These are phyloP conservation scores for Gymnoscopelus braueri DNA, from an alignment of 2,797 vertebrate species.

Conservation along the genomic window DNA sequence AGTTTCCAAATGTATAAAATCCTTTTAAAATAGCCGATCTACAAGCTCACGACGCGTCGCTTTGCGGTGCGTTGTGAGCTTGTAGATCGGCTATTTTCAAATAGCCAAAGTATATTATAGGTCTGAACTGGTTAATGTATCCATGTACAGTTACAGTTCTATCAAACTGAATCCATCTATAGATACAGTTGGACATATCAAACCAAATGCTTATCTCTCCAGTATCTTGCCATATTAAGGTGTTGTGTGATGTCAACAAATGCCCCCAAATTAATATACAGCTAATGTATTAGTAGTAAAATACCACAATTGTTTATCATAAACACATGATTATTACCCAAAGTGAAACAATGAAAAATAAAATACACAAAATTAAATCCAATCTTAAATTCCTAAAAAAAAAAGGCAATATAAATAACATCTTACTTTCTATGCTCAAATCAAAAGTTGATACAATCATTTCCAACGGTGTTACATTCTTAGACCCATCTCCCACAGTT, in stretches of 20 bases:
- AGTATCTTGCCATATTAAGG: neutral
- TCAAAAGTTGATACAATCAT: constrained; percentile 23
- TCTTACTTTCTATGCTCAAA: constrained; percentile 18
- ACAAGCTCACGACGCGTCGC: too few species aligned
- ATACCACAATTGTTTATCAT: constrained; percentile 6
- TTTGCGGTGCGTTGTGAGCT: too few species aligned
- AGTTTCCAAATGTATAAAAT: too few species aligned
- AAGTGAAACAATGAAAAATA: neutral
- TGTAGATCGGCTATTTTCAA: too few species aligned
- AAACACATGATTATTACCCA: neutral
- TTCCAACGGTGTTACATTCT: neutral
- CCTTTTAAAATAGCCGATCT: too few species aligned
- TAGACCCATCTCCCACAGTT: constrained; percentile 2
- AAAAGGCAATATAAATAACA: constrained; percentile 58
- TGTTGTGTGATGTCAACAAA: constrained; percentile 13
- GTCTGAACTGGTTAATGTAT: too few species aligned
- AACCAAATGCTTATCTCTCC: neutral
- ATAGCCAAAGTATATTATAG: too few species aligned
- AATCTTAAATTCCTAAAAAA: constrained; percentile 26
- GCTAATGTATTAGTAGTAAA: constrained; percentile 7
- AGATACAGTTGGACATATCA: too few species aligned
- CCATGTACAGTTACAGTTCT: too few species aligned
- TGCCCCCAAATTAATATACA: constrained; percentile 1
- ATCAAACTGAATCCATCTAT: too few species aligned
- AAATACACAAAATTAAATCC: constrained; percentile 13